Evolutionary conservation across 2,888 invertebrate species (phyloP), one percentile per base, ranked within the genome.

Genomic region (Cephus sareptanus): DNA sequence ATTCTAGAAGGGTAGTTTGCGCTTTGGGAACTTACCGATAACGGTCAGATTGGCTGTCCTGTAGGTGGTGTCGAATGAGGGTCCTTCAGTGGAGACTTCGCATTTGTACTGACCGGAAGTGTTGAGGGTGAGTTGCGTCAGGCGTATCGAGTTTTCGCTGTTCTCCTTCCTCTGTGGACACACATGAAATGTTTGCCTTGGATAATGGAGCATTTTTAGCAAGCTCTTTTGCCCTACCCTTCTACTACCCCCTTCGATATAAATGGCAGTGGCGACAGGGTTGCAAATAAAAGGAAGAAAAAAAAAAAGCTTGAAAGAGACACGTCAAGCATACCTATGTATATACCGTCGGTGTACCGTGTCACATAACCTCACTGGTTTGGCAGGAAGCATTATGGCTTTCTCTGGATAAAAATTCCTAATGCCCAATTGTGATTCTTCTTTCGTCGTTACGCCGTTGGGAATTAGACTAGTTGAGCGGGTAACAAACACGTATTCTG

Each of bases 81-180:
- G 90, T 23, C 83, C 87, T 34, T 88, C 89, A 11, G 88, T 87
- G 13, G 90, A 90, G 13, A 89, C 89, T 76, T 90, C 90, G 82
- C 90, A 90, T 77, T 88, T 90, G 83, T 90, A 90, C 79, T 89
- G 88, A 11, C 90, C 90, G 35, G 89, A 84, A 76, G 85, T 89
- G 56, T 83, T 83, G 31, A 88, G 80, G 11, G 80, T 85, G 74
- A 90, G 82, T 34, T 85, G 75, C 76, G 77, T 83, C 79, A 90
- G 83, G 13, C 83, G 85, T 82, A 90, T 85, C 79, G 83, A 82
- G 31, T 86, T 87, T 77, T 87, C 84, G 77, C 75, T 86, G 80
- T 82, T 87, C 73, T 81, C 69, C 69, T 69, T 80, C 79, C 77
- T 78, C 89, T 89, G 85, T 37, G 77, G 80, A 80, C 78, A 82